Conservation (phyloP, 2,888 invertebrate species). For the Pachycephus smyrnensis region DNA sequence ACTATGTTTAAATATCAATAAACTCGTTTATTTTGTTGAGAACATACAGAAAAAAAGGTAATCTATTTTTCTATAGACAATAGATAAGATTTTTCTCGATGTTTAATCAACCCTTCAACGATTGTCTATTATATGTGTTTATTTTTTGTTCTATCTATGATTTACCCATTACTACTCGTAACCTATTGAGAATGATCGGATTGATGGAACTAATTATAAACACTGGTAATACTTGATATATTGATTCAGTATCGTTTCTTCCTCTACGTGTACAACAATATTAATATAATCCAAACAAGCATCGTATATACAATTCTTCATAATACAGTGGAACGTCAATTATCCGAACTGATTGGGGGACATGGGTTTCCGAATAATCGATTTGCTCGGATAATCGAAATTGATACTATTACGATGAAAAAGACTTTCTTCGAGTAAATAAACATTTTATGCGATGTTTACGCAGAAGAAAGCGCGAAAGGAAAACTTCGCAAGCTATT, state of each 20-base stretch:
- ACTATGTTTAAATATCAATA: conserved; percentile 9
- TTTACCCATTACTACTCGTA: background rate
- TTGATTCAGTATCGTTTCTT: background rate
- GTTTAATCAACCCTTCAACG: background rate
- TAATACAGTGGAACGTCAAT: no score
- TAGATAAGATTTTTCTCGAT: background rate
- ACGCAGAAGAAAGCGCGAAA: no score
- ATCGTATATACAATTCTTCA: background rate
- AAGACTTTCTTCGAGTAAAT: no score
- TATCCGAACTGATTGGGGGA: no score
- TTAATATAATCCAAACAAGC: background rate
- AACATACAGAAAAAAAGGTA: background rate
- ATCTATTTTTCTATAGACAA: background rate
- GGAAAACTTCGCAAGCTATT: no score
- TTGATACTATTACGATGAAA: no score
- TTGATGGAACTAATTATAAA: background rate
- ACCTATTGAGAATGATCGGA: background rate
- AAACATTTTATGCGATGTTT: no score
- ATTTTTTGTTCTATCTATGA: background rate
- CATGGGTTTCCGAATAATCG: no score
- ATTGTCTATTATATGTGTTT: background rate
- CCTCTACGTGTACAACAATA: background rate
- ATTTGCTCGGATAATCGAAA: no score
- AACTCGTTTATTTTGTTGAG: background rate
- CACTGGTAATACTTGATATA: background rate